A percentile compares a stretch with the other conserved stretches of the same genome.
phyloP scores from a whole-genome alignment of 1,140 invertebrate species.

The Ostrea edulis region DNA sequence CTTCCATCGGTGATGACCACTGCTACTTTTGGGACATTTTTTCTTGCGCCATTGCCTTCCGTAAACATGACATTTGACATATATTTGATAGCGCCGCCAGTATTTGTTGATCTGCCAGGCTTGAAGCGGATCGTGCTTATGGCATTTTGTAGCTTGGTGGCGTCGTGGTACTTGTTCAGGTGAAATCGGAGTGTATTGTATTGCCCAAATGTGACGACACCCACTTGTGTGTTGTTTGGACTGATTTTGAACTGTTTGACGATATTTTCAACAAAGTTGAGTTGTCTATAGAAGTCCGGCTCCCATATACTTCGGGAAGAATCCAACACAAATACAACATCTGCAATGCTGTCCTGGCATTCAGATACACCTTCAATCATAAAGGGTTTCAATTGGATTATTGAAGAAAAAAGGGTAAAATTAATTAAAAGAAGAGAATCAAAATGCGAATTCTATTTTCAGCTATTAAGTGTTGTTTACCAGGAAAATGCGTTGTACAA shows the following conservation, averaged over 20 bases:
- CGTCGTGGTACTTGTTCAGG: slow-evolving; percentile 57
- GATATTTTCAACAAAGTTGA: slow-evolving; percentile 61
- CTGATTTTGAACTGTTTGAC: slow-evolving; percentile 64
- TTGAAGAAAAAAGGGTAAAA: no score
- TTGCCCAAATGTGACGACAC: slow-evolving; percentile 55
- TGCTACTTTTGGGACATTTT: slow-evolving; percentile 56
- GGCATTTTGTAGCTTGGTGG: neutral
- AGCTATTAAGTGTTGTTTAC: no score
- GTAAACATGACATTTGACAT: slow-evolving; percentile 57
- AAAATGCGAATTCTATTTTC: no score
- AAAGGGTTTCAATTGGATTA: no score
- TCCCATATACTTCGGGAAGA: slow-evolving; percentile 64
- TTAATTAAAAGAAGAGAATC: no score
- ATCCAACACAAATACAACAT: slow-evolving; percentile 72
- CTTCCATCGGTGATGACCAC: slow-evolving; percentile 67
- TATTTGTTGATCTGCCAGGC: slow-evolving; percentile 61
- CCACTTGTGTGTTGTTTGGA: slow-evolving; percentile 57
- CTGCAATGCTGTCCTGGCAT: slow-evolving; percentile 58
- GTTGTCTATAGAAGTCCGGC: slow-evolving; percentile 61
- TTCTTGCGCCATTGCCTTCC: slow-evolving; percentile 56
- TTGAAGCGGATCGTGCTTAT: slow-evolving; percentile 54
- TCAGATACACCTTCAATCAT: slow-evolving; percentile 40
- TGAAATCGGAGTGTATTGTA: slow-evolving; percentile 50
- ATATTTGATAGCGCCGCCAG: slow-evolving; percentile 56
- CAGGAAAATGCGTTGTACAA: no score